Conservation (phyloP, 2,797 vertebrate species). For the Hoplostethus atlanticus region DNA sequence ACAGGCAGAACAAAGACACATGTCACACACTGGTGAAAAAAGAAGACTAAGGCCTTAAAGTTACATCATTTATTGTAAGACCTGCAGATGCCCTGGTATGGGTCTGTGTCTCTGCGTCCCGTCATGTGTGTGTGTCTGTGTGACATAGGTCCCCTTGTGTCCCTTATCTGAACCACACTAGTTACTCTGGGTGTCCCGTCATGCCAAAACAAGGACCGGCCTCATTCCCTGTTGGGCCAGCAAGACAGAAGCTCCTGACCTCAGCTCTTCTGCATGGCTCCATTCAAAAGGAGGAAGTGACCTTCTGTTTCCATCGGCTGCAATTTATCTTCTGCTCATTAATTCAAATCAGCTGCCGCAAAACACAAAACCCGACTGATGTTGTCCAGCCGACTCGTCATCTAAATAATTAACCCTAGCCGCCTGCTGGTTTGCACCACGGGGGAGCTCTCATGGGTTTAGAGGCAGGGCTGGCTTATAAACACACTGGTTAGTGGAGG, state of each 20-base stretch:
- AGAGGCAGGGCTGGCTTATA: background rate
- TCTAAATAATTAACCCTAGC: conserved; percentile 46
- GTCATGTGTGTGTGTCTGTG: background rate
- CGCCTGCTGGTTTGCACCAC: conserved; percentile 9
- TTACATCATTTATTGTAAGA: too few species aligned
- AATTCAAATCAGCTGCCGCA: conserved; percentile 62
- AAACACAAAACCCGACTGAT: conserved; percentile 41
- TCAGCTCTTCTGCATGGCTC: conserved; percentile 25
- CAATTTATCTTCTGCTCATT: conserved; percentile 52
- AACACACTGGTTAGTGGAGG: background rate
- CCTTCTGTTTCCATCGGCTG: conserved; percentile 26
- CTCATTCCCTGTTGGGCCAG: background rate
- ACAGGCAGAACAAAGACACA: too few species aligned
- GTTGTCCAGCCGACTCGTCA: conserved; percentile 19
- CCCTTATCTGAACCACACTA: background rate
- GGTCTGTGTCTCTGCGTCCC: background rate
- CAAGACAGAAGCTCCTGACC: conserved; percentile 12
- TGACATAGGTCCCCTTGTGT: background rate
- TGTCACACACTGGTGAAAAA: too few species aligned
- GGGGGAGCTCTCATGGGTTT: conserved; percentile 2
- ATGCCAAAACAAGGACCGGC: background rate
- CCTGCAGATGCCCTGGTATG: too few species aligned
- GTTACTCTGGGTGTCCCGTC: background rate
- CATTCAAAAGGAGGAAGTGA: conserved; percentile 51
- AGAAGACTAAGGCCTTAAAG: too few species aligned